These are phyloP conservation scores for Hylaea fasciaria DNA, from an alignment of 2,888 invertebrate genomes.

Conservation along the genomic window DNA sequence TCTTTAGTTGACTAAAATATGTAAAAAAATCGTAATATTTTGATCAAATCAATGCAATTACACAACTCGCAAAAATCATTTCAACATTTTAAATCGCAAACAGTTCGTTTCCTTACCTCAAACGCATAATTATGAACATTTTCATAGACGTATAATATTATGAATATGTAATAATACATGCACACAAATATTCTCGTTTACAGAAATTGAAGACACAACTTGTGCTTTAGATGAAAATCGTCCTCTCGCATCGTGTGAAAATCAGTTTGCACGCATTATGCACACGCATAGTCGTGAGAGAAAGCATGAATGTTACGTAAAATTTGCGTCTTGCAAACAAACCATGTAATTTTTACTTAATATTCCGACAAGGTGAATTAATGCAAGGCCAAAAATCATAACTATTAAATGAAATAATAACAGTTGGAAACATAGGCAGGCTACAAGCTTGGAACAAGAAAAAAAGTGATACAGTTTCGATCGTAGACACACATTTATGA, in stretches of 20 bases:
- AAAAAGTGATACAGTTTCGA: constrained; percentile 36
- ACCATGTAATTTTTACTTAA: constrained; percentile 44
- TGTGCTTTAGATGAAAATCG: constrained; percentile 41
- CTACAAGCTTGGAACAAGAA: background rate
- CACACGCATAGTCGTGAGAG: constrained; percentile 69
- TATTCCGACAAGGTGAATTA: constrained; percentile 36
- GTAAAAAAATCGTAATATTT: too few species aligned
- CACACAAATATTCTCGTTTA: background rate
- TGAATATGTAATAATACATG: background rate
- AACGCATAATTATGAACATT: too few species aligned
- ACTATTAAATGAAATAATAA: constrained; percentile 17
- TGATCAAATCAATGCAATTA: too few species aligned
- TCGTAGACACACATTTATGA: constrained; percentile 24
- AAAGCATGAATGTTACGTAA: constrained; percentile 70
- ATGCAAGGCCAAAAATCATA: constrained; percentile 11
- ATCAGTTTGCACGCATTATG: constrained; percentile 65
- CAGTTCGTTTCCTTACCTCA: too few species aligned
- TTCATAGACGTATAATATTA: too few species aligned
- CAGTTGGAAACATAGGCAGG: constrained; percentile 6
- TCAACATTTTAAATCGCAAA: too few species aligned
- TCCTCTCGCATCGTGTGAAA: constrained; percentile 65
- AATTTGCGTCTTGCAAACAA: constrained; percentile 37
- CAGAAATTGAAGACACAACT: constrained; percentile 23
- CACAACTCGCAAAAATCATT: too few species aligned
- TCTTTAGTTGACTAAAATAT: too few species aligned